These are phyloP conservation scores for Drosophila pseudoananassae DNA, from an alignment of 1,140 invertebrate species.

Conservation along the genomic window DNA sequence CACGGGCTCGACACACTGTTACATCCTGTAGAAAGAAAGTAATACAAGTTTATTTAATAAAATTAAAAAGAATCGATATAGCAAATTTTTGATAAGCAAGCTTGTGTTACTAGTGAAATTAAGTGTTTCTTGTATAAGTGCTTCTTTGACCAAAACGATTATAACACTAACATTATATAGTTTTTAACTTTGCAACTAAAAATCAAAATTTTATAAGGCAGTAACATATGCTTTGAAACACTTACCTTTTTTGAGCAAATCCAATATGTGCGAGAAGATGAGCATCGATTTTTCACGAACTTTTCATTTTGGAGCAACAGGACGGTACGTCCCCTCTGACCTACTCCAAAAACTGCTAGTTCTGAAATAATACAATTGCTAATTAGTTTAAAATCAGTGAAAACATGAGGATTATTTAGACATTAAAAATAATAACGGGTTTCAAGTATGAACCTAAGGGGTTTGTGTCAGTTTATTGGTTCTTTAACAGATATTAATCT, in stretches of 20 bases:
- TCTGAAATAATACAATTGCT: conserved; percentile 53
- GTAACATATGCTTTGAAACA: not conserved
- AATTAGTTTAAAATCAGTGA: not conserved
- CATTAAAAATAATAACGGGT: not conserved
- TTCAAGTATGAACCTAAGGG: conserved; percentile 12
- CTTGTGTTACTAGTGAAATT: no score
- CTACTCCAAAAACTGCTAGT: conserved; percentile 71
- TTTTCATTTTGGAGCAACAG: conserved; percentile 70
- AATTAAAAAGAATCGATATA: not conserved
- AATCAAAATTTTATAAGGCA: no score
- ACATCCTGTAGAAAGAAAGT: conserved; percentile 57
- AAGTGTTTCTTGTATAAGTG: no score
- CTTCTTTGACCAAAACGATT: no score
- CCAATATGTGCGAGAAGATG: conserved; percentile 78
- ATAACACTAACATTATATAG: not conserved
- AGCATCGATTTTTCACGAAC: conserved; percentile 79
- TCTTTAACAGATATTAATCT: not conserved
- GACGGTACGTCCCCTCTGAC: conserved; percentile 75
- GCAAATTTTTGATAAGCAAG: not conserved
- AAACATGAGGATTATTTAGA: not conserved
- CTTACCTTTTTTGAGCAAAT: conserved; percentile 77
- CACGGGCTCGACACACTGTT: conserved; percentile 70
- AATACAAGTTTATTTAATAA: not conserved
- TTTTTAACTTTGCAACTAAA: no score
- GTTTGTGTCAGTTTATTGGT: conserved; percentile 19